Conservation (phyloP, 2,888 invertebrate genomes). For the Geotrupes spiniger region DNA sequence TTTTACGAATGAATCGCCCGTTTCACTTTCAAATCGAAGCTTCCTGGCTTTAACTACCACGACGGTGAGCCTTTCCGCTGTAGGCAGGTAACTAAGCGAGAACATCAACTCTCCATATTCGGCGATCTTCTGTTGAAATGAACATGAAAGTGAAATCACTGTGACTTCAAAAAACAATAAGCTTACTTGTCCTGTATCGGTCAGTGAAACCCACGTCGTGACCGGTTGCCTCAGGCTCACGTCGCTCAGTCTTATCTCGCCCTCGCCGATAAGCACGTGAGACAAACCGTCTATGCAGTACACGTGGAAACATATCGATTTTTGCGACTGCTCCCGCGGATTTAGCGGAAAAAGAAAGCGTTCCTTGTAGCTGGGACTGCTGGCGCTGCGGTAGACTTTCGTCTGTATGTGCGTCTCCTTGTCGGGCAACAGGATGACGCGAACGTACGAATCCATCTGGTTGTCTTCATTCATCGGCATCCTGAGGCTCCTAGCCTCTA, state of each 20-base stretch:
- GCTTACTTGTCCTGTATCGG: conserved; percentile 67
- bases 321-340: conserved; percentile 56
- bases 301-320: conserved; percentile 66
- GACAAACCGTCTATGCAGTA: conserved; percentile 63
- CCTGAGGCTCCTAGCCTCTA: conserved; percentile 72
- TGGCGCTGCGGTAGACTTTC: conserved; percentile 64
- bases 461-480: conserved; percentile 55
- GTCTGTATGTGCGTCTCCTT: conserved; percentile 67
- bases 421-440: conserved; percentile 72
- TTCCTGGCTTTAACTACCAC: conserved; percentile 76
- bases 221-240: conserved; percentile 64
- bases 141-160: too few relatives aligned
- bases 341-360: conserved; percentile 67
- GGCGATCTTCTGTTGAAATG: conserved; percentile 40
- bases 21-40: conserved; percentile 58
- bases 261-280: conserved; percentile 65
- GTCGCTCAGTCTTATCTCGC: conserved; percentile 65
- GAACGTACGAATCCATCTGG: conserved; percentile 69
- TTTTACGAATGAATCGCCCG: conserved; percentile 75
- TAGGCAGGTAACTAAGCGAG: conserved; percentile 77
- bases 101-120: conserved; percentile 79
- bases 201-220: conserved; percentile 75
- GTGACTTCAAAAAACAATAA: too few relatives aligned
- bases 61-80: conserved; percentile 75
- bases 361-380: conserved; percentile 75